A percentile compares a stretch with the other conserved stretches of the same genome.
phyloP scores from a whole-genome alignment of 2,113 vertebrate genomes.

The Bambusicola thoracicus region DNA sequence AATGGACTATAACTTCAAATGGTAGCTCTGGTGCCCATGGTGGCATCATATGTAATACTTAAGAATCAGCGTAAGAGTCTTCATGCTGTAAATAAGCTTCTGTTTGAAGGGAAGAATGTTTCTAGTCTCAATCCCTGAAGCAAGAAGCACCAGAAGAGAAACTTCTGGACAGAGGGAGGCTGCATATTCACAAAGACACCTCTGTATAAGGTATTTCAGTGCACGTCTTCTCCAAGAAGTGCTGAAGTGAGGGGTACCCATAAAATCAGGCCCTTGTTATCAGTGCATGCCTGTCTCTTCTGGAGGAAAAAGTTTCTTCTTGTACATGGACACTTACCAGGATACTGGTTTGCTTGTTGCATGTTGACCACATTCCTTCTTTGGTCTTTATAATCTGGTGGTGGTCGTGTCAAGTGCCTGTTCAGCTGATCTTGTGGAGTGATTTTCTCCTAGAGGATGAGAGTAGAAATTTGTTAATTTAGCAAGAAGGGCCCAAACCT shows the following conservation, averaged over 20 bases:
- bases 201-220: background rate
- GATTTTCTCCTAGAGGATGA: slow-evolving; percentile 87
- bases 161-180: background rate
- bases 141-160: background rate
- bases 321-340: slow-evolving; percentile 76
- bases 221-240: background rate
- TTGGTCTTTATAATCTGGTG: slow-evolving; percentile 95
- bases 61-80: background rate
- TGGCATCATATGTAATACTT: accelerated
- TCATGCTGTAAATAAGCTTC: background rate
- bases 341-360: slow-evolving; percentile 83
- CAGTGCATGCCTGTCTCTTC: background rate
- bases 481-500: background rate
- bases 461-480: slow-evolving; percentile 24
- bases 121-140: background rate
- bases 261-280: background rate
- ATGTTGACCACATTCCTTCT: slow-evolving; percentile 83
- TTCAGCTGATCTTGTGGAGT: slow-evolving; percentile 88
- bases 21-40: background rate
- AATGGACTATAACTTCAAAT: background rate
- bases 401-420: slow-evolving; percentile 91
- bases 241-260: background rate
- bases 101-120: background rate
- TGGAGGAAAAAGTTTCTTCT: background rate
- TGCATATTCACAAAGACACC: background rate